Percentiles rank a stretch among this genome's conserved stretches.
phyloP scores from a whole-genome alignment of 2,113 vertebrate species.

The Galbula dea region DNA sequence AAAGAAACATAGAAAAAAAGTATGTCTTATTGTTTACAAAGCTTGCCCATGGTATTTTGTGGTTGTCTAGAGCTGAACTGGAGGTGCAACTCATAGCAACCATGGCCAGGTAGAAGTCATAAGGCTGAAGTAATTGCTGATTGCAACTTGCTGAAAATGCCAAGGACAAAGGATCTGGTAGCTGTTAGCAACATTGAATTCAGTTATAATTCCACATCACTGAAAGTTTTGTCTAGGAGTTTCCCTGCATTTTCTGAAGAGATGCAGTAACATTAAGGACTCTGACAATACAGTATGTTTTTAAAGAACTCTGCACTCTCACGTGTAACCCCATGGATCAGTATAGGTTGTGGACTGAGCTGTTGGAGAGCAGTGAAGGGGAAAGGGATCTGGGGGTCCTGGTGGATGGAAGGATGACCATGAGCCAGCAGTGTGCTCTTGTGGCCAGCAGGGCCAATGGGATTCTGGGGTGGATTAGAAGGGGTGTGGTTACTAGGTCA shows the following conservation, averaged over 20 bases:
- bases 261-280: not conserved
- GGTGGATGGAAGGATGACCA: no score
- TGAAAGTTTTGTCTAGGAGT: not conserved
- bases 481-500: no score
- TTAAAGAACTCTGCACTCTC: not conserved
- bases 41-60: not conserved
- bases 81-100: not conserved
- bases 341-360: no score
- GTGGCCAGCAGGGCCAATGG: no score
- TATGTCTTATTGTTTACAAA: not conserved
- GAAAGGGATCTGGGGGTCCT: no score
- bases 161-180: not conserved
- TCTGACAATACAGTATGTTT: not conserved
- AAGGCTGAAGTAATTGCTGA: not conserved
- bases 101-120: not conserved
- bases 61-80: not conserved
- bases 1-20: not conserved
- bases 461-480: no score
- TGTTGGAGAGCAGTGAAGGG: no score
- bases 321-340: no score
- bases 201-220: not conserved
- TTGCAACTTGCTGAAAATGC: not conserved
- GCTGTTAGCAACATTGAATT: not conserved
- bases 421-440: no score
- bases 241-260: not conserved